phyloP scores from a whole-genome alignment of 2,888 invertebrate species.

The Griposia aprilina region DNA sequence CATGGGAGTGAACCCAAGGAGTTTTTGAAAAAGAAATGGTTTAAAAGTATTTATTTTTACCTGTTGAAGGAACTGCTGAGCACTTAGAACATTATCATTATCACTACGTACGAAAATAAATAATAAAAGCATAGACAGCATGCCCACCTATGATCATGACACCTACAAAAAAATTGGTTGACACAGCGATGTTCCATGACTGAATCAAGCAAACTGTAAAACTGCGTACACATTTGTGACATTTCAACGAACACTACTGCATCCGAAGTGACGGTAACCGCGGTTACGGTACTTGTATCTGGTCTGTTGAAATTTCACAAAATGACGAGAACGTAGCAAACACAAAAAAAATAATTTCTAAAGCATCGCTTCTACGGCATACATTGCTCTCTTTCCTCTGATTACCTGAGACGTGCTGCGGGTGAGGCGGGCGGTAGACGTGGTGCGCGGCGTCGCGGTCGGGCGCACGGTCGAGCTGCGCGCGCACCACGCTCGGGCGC shows the following conservation, averaged over 20 bases:
- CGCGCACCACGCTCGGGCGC: slow-evolving; percentile 88
- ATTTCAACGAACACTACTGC: not conserved
- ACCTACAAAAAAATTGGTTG: not conserved
- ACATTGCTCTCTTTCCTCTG: slow-evolving; percentile 7
- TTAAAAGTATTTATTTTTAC: not conserved
- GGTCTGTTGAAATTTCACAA: not conserved
- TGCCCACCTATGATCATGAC: not conserved
- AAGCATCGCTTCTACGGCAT: not conserved
- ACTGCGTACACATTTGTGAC: slow-evolving; percentile 8
- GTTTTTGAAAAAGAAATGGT: not conserved
- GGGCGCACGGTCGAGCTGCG: slow-evolving; percentile 87
- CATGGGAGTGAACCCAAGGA: not conserved
- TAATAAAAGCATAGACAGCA: not conserved
- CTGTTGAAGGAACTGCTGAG: not conserved
- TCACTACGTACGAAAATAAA: not conserved
- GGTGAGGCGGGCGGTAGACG: slow-evolving; percentile 85
- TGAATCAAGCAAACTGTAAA: slow-evolving; percentile 6
- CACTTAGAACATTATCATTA: too few relatives aligned
- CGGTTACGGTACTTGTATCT: not conserved
- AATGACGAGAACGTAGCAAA: not conserved
- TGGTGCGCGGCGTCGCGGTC: slow-evolving; percentile 85
- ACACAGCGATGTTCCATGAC: not conserved
- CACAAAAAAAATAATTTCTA: not conserved
- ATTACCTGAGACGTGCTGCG: slow-evolving; percentile 87
- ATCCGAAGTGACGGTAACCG: not conserved